Evolutionary conservation across 2,888 invertebrate genomes (phyloP).

Genomic region (Drosophila pullipes): DNA sequence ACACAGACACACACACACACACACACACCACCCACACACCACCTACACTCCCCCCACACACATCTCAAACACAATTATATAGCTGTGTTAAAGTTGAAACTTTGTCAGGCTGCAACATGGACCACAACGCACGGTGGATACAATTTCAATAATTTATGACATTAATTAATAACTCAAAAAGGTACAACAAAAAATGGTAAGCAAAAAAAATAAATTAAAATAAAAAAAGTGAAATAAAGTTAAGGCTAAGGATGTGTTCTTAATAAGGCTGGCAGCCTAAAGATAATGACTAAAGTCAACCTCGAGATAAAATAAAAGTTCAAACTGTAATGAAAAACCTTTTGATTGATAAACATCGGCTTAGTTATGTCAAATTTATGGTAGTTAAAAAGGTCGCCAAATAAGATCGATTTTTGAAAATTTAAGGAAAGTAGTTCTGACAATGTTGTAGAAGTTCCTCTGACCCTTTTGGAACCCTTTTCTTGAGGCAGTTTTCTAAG

Average conservation of each 20-base stretch:
- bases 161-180: constrained; percentile 3
- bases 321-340: neutral
- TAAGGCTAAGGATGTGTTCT: neutral
- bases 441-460: neutral
- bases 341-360: neutral
- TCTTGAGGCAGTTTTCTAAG: too few relatives aligned
- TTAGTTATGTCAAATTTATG: neutral
- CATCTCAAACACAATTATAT: constrained; percentile 6
- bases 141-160: neutral
- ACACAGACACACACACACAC: constrained; percentile 31
- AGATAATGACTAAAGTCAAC: neutral
- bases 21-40: constrained; percentile 3
- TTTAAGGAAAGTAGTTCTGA: too few relatives aligned
- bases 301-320: neutral
- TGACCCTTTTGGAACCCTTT: neutral
- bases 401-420: neutral
- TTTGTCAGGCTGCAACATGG: constrained; percentile 31
- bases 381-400: neutral
- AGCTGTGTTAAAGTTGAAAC: constrained; percentile 45
- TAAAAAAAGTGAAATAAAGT: neutral
- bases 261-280: neutral
- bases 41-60: constrained; percentile 1
- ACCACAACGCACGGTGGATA: constrained; percentile 6
- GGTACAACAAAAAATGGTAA: neutral
- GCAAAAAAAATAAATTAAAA: neutral